phyloP scores from a whole-genome alignment of 2,113 vertebrate genomes.

The Nibea albiflora region DNA sequence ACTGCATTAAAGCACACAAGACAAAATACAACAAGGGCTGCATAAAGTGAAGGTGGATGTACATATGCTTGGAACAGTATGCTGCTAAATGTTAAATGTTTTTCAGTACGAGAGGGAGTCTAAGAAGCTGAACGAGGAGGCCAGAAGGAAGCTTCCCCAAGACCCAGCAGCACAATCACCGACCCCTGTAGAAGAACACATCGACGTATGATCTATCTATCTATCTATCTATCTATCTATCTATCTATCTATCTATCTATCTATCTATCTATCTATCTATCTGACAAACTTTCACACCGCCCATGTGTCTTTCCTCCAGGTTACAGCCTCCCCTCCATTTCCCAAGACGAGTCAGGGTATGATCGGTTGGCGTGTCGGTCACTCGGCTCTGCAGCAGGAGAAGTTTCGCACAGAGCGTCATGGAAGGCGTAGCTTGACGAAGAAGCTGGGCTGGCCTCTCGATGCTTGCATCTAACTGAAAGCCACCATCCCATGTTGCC shows the following conservation, averaged over 20 bases:
- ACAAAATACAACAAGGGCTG: no score
- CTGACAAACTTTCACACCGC: background rate
- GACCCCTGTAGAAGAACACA: slow-evolving; percentile 47
- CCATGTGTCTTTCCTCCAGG: slow-evolving; percentile 66
- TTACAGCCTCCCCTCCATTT: slow-evolving; percentile 86
- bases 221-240: background rate
- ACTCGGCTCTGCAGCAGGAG: slow-evolving; percentile 83
- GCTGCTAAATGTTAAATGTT: background rate
- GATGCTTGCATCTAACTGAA: slow-evolving; percentile 75
- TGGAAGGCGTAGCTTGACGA: slow-evolving; percentile 80
- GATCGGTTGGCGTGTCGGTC: slow-evolving; percentile 89
- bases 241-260: background rate
- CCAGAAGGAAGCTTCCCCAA: slow-evolving; percentile 24
- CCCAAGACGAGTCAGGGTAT: slow-evolving; percentile 88
- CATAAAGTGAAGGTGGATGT: no score
- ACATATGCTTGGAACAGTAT: no score
- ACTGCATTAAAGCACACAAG: no score
- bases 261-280: background rate
- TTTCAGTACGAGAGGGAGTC: slow-evolving; percentile 66
- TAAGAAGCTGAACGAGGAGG: slow-evolving; percentile 40
- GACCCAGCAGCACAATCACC: slow-evolving; percentile 32
- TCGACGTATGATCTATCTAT: slow-evolving; percentile 45
- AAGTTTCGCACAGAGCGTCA: slow-evolving; percentile 71
- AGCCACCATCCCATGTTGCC: no score
- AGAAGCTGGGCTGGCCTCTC: slow-evolving; percentile 80